Base-by-base conservation (phyloP, 2,113 vertebrate species). In the Erpornis zantholeuca region DNA sequence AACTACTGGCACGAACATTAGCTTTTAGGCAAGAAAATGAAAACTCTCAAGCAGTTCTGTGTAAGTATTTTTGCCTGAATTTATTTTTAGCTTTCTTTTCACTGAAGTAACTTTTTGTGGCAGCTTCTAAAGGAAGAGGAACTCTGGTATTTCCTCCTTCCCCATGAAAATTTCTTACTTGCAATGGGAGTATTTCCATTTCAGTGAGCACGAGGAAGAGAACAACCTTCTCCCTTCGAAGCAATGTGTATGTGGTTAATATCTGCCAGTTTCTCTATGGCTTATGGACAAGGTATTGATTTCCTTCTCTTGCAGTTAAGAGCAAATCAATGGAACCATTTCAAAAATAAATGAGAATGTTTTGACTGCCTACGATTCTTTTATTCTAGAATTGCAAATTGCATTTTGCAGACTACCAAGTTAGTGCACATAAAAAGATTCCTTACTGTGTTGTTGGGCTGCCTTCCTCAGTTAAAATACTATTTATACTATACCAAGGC, bases 241-340 rank as follows among this genome's bases (percentile, higher is more conserved):
- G 82, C 47, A 42, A 12, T 11, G 27, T 73, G 59, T 19, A 5
- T 53, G 54, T 60, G 54, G 28, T 91, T 86, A 80, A 57, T 59
- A 66, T 38, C 63, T 66, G 45, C 90, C 79, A 25, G 59, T 13
- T 20, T 11, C 59, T n/a, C 2, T 35, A 2, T 35, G 61, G 71
- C 60, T 83, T 54, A 40, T 90, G 84, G 36, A 73, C 72, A 69
- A 47, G 15, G 19, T 33, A 92, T 95, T 64, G 94, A 88, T 83
- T 86, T 92, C 76, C 40, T 9, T 71, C 35, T 42, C 13, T 31
- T 86, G 47, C 44, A 61, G 19, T 44, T 93, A 84, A 84, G 44
- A 93, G 68, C 64, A 90, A 93, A 90, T 96, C 94, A 89, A 83
- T 96, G 79, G 82, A 33, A 90, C 49, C n/a, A 19, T 70, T 94